Conservation (phyloP, 2,888 invertebrate genomes). For the Zygaena filipendulae region DNA sequence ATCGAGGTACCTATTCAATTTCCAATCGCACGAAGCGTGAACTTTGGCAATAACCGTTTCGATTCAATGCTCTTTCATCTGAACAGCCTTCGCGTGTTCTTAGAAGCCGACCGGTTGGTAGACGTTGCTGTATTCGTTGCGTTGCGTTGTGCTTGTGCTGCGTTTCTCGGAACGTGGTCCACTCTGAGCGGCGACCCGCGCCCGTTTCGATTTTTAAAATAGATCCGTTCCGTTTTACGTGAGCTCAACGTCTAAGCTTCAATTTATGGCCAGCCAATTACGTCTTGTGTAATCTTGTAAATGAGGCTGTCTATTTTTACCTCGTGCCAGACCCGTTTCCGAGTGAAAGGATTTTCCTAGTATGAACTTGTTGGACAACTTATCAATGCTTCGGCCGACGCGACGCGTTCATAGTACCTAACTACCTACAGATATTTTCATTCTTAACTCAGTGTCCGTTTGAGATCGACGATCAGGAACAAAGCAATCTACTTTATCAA, state of each 20-base stretch:
- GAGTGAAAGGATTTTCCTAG: conserved; percentile 55
- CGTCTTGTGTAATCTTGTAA: conserved; percentile 46
- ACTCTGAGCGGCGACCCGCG: too few species aligned
- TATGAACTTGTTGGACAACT: conserved; percentile 35
- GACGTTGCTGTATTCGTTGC: conserved; percentile 16
- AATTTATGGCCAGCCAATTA: conserved; percentile 47
- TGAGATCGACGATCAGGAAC: too few species aligned
- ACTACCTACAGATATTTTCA: too few species aligned
- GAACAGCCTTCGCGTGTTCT: conserved; percentile 53
- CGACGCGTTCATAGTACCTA: conserved; percentile 22
- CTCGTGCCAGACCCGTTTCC: conserved; percentile 30
- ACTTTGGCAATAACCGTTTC: conserved; percentile 45
- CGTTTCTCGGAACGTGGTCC: conserved; percentile 43
- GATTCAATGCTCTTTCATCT: conserved; percentile 41
- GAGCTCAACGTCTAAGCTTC: too few species aligned
- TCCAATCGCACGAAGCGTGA: too few species aligned
- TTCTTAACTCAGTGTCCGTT: too few species aligned
- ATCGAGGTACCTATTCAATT: too few species aligned
- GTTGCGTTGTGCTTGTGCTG: conserved; percentile 20
- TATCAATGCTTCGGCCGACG: background rate
- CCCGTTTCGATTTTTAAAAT: conserved; percentile 57
- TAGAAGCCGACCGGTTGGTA: conserved; percentile 46
- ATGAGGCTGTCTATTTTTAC: conserved; percentile 47
- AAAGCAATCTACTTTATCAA: too few species aligned
- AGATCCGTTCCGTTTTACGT: conserved; percentile 48